phyloP scores from a whole-genome alignment of 2,888 invertebrate genomes.

The Tribolium freemani region DNA sequence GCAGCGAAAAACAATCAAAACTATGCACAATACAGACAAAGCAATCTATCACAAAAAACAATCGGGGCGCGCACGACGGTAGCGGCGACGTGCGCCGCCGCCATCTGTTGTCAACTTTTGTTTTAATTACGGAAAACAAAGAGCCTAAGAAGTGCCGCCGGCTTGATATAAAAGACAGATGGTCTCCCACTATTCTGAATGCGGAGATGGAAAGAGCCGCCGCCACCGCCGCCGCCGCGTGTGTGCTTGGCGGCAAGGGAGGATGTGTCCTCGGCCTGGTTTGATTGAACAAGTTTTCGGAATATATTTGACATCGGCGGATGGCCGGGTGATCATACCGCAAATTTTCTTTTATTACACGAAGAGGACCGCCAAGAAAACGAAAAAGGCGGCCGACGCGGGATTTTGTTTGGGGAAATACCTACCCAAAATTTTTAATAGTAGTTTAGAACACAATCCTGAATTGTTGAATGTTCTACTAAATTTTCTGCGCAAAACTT shows the following conservation, averaged over 20 bases:
- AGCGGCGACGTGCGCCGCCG: slow-evolving; percentile 47
- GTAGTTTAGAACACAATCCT: too few relatives aligned
- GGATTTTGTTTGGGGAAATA: too few relatives aligned
- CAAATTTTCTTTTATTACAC: slow-evolving; percentile 18
- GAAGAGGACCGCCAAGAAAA: background rate
- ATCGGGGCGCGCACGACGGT: slow-evolving; percentile 55
- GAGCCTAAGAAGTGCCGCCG: slow-evolving; percentile 61
- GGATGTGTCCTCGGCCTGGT: slow-evolving; percentile 7
- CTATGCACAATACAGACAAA: slow-evolving; percentile 67
- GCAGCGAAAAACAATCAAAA: slow-evolving; percentile 66
- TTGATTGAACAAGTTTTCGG: slow-evolving; percentile 41
- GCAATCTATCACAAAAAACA: slow-evolving; percentile 68
- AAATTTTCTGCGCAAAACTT: too few relatives aligned
- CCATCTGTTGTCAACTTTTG: slow-evolving; percentile 67
- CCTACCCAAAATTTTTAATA: background rate
- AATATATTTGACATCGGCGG: slow-evolving; percentile 30
- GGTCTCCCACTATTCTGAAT: slow-evolving; percentile 39
- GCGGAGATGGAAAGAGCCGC: slow-evolving; percentile 5
- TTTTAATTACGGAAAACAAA: slow-evolving; percentile 67
- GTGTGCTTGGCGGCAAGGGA: slow-evolving; percentile 1
- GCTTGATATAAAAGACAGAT: slow-evolving; percentile 48
- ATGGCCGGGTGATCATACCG: background rate
- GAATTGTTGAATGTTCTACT: too few relatives aligned
- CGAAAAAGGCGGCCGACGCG: background rate
- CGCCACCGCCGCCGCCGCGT: background rate